Base-by-base conservation (phyloP, 2,888 invertebrate genomes). In the Stenchaetothrips biformis region DNA sequence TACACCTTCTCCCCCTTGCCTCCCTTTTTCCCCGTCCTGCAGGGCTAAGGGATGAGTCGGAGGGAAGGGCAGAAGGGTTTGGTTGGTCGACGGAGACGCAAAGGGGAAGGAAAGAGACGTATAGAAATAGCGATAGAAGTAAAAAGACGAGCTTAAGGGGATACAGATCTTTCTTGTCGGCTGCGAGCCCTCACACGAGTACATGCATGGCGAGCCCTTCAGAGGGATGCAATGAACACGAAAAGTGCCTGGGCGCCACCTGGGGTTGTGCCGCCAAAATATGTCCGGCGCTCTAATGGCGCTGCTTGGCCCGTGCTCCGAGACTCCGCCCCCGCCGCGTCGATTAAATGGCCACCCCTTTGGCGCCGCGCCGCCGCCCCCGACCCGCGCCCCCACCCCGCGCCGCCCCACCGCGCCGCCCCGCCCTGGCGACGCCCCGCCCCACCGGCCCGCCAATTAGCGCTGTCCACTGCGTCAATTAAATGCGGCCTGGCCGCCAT, bases 121-220 rank as follows among this genome's bases (percentile, higher is more conserved):
- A 74, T n/a, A 74, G 67, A 74, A 74, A 74, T 74, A 74, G 67
- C 25, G 67, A 74, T 74, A 74, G 67, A 74, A 74, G 25, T 25
- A 74, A 74, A 74, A 74, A 74, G 67, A 74, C 67, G 67, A 74
- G 67, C 67, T 74, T 74, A 74, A 74, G 25, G 67, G 67, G 67
- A 74, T 74, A 74, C 67, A 74, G 67, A 74, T 74, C 67, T 74
- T 21, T 74, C 67, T 74, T 74, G 67, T 74, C 67, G 21, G 67
- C 67, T 74, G 25, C 67, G 21, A 21, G 67, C 67, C 25, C 67
- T 74, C 67, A 74, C 67, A 25, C 67, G 25, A 74, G 67, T 25
- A 25, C 67, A 74, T 74, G 25, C 67, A 74, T 74, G 53, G 53
- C 18, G 53, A 53, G 53, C n/a, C n/a, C n/a, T n/a, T n/a, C n/a